Base-by-base conservation (phyloP, 2,888 invertebrate genomes). In the Tetheella fluctuosa region DNA sequence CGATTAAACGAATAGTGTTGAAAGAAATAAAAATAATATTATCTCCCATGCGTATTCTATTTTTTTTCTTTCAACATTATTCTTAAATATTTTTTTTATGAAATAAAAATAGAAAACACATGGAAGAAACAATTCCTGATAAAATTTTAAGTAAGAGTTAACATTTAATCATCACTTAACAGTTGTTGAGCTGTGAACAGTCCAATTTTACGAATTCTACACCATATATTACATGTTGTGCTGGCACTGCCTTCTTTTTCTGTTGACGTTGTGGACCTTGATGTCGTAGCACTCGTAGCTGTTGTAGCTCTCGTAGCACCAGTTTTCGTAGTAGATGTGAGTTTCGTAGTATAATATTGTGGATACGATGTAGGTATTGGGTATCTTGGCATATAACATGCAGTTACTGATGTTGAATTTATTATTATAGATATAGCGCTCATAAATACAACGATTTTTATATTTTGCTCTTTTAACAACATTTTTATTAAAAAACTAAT, bases 121-220 rank as follows among this genome's bases (percentile, higher is more conserved):
- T 4, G 3, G 25, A 25, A 25, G 25, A 25, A 25, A 25, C 25
- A 25, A 25, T 25, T 25, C 6, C 25, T n/a, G 25, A 6, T 25
- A 25, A 25, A 25, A 25, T 25, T 25, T 25, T 25, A 25, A 6
- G 6, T 25, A 25, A 34, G 10, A 34, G 34, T 61, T 61, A 69
- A n/a, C 12, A 8, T 5, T 74, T 68, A 68, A 70, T 83, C 72
- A 70, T 87, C 84, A 62, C 78, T 83, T 0, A 88, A 62, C 25
- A 88, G 64, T 55, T 88, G 85, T 42, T 88, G 87, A 1, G 86
- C 80, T 10, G 84, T 71, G 67, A 85, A 89, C 2, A 88, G 64
- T 1, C 83, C 83, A 0, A 89, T 80, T 75, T 73, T 83, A 67
- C 79, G 70, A 0, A 88, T 58, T 76, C 87, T 81, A 59, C 89